A percentile compares a stretch with the other conserved stretches of the same genome.
phyloP scores from a whole-genome alignment of 2,797 vertebrate genomes.

The Xiphophorus birchmanni region DNA sequence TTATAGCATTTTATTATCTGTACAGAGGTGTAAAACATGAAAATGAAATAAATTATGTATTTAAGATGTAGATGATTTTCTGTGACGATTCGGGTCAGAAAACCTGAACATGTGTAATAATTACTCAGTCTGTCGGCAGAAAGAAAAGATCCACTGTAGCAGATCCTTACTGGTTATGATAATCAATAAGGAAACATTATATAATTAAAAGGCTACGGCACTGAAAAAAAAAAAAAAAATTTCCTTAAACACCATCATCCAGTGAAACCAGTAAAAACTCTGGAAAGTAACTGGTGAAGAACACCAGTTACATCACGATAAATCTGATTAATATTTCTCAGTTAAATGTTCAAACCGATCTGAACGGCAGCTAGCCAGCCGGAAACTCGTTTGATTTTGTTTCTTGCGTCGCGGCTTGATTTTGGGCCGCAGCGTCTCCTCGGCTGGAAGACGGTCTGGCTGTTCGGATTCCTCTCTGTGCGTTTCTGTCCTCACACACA shows the following conservation, averaged over 20 bases:
- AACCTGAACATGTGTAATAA: too few species aligned
- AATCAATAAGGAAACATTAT: too few species aligned
- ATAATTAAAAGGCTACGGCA: neutral
- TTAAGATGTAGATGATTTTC: too few species aligned
- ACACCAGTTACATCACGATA: neutral
- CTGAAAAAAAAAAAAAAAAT: too few species aligned
- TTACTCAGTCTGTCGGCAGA: too few species aligned
- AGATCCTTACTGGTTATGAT: too few species aligned
- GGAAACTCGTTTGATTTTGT: neutral
- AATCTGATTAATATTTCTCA: neutral
- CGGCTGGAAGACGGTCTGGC: conserved; percentile 28
- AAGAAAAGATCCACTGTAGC: too few species aligned
- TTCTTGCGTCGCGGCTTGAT: conserved; percentile 36
- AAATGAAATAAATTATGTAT: too few species aligned
- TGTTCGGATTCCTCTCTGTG: conserved; percentile 36
- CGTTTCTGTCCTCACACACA: conserved; percentile 25
- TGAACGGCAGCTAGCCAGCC: neutral
- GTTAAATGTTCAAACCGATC: neutral
- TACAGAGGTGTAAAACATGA: neutral
- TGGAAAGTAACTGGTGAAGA: neutral
- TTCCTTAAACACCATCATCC: too few species aligned
- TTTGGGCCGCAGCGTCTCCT: conserved; percentile 25
- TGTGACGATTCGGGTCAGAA: too few species aligned
- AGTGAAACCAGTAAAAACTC: neutral
- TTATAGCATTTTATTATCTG: neutral